These are phyloP conservation scores for Dermolepida albohirtum DNA, from an alignment of 2,888 invertebrate genomes.

Conservation along the genomic window DNA sequence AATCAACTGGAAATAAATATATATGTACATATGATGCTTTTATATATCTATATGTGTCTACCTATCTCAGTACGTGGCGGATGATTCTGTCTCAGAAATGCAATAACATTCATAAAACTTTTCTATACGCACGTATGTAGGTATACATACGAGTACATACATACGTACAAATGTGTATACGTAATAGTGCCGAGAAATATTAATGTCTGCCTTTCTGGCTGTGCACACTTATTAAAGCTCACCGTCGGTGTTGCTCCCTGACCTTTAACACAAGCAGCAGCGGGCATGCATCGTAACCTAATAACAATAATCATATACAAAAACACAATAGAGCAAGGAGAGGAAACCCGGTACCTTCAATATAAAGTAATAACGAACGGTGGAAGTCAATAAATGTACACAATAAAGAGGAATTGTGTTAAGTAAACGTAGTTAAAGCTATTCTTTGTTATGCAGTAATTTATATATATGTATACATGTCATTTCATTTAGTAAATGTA, in stretches of 20 bases:
- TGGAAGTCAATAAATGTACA: slow-evolving; percentile 30
- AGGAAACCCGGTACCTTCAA: slow-evolving; percentile 1
- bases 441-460: too few species aligned
- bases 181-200: neutral
- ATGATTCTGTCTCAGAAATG: too few species aligned
- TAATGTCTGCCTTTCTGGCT: slow-evolving; percentile 12
- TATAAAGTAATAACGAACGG: slow-evolving; percentile 20
- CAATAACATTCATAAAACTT: too few species aligned
- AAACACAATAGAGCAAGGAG: slow-evolving; percentile 10
- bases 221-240: slow-evolving; percentile 4
- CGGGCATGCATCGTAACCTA: slow-evolving; percentile 12
- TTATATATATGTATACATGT: too few species aligned
- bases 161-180: too few species aligned
- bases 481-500: too few species aligned
- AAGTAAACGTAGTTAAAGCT: slow-evolving; percentile 23
- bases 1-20: too few species aligned
- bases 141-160: too few species aligned
- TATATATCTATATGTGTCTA: too few species aligned
- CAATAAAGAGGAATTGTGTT: slow-evolving; percentile 26
- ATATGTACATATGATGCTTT: too few species aligned
- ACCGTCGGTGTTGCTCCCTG: slow-evolving; percentile 12
- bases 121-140: too few species aligned
- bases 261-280: slow-evolving; percentile 12
- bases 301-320: slow-evolving; percentile 29
- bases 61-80: too few species aligned